These are phyloP conservation scores for Rhopalosiphum nymphaeae DNA, from an alignment of 2,888 invertebrate genomes.

Conservation along the genomic window DNA sequence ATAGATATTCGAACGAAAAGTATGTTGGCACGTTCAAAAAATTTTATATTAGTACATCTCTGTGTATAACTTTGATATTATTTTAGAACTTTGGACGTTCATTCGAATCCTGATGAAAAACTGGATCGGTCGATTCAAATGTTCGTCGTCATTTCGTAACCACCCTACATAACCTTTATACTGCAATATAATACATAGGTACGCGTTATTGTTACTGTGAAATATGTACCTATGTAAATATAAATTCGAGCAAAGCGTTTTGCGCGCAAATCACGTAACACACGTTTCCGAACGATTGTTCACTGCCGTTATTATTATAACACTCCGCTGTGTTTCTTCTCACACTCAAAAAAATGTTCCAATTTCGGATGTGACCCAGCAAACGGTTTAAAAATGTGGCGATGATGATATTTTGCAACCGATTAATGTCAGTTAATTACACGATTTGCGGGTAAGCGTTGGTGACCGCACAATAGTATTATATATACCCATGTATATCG, in stretches of 20 bases:
- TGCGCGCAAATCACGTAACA: conserved; percentile 29
- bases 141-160: background rate
- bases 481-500: background rate
- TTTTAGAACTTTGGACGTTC: background rate
- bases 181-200: background rate
- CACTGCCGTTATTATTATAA: background rate
- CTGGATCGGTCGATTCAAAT: background rate
- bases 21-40: no score
- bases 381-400: background rate
- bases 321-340: conserved; percentile 17
- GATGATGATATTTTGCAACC: conserved; percentile 48
- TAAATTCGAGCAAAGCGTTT: background rate
- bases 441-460: background rate
- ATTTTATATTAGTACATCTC: no score
- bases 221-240: conserved; percentile 12
- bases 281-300: conserved; percentile 40
- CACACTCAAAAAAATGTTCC: conserved; percentile 44
- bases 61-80: no score
- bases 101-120: background rate
- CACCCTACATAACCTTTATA: background rate
- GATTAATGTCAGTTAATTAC: conserved; percentile 54
- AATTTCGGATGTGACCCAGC: conserved; percentile 41
- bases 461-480: conserved; percentile 8
- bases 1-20: no score
- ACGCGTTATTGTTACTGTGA: background rate